Percentiles rank a stretch among this genome's conserved stretches.
phyloP scores from a whole-genome alignment of 2,113 vertebrate genomes.

The Hyperopisus bebe region DNA sequence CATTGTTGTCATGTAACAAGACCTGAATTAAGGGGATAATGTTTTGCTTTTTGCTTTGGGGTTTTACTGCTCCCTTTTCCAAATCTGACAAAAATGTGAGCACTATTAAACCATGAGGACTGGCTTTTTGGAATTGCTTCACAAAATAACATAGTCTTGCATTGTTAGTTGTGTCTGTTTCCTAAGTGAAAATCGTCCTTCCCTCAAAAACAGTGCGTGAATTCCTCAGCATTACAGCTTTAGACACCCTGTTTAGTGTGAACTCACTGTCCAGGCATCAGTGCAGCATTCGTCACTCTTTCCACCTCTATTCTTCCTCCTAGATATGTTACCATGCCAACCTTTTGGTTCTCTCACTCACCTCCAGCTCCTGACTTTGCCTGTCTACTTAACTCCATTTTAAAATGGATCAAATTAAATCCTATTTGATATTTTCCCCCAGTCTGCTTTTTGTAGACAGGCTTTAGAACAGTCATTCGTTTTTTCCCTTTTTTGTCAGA shows the following conservation, averaged over 20 bases:
- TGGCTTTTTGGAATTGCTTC: neutral
- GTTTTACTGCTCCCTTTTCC: neutral
- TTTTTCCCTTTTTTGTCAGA: neutral
- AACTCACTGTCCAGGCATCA: neutral
- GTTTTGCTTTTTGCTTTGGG: neutral
- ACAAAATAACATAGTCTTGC: neutral
- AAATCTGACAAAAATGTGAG: neutral
- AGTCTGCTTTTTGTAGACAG: neutral
- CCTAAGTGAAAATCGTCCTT: neutral
- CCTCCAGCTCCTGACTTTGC: neutral
- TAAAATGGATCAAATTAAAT: conserved; percentile 13
- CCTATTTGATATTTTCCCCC: conserved; percentile 6
- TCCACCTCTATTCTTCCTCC: neutral
- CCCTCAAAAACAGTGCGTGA: neutral
- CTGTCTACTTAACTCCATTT: conserved; percentile 18
- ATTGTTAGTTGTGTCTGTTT: neutral
- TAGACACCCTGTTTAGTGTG: neutral
- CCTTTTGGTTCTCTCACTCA: conserved; percentile 18
- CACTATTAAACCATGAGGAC: neutral
- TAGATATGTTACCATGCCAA: conserved; percentile 36
- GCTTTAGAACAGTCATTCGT: neutral
- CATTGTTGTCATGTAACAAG: neutral
- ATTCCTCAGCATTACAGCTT: neutral
- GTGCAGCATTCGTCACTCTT: neutral
- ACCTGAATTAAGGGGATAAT: neutral